Evolutionary conservation across 2,797 vertebrate genomes (phyloP).

Genomic region (Spondyliosoma cantharus): DNA sequence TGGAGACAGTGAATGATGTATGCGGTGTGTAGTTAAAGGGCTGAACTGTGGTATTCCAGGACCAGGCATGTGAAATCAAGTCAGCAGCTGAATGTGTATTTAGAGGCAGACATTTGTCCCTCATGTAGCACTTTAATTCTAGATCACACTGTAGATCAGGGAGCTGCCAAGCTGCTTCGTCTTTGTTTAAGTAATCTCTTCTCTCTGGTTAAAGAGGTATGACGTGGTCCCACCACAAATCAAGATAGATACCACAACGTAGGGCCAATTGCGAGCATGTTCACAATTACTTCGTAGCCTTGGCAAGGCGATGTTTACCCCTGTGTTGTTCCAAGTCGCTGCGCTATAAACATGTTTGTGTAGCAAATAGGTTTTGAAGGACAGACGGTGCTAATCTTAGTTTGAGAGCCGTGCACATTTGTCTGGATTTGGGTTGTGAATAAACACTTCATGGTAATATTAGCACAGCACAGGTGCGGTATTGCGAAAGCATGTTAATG

Average conservation of each 20-base stretch:
- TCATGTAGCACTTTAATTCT: conserved; percentile 15
- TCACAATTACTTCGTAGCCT: conserved; percentile 48
- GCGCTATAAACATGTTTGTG: conserved; percentile 67
- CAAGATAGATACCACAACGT: conserved; percentile 59
- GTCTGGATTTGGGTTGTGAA: conserved; percentile 40
- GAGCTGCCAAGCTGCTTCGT: conserved; percentile 39
- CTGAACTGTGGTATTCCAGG: conserved; percentile 36
- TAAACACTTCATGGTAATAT: conserved; percentile 55
- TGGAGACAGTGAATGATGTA: conserved; percentile 56
- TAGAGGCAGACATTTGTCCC: conserved; percentile 1
- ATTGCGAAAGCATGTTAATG: conserved; percentile 28
- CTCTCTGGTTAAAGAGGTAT: conserved; percentile 39
- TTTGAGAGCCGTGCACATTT: conserved; percentile 24
- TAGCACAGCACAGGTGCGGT: conserved; percentile 56
- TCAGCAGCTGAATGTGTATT: conserved; percentile 13
- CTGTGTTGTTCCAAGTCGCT: conserved; percentile 42
- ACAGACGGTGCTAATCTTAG: conserved; percentile 58
- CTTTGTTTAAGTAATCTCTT: conserved; percentile 51
- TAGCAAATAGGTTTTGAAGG: conserved; percentile 68
- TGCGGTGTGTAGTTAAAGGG: conserved; percentile 55
- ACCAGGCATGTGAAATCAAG: conserved; percentile 32
- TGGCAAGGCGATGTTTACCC: conserved; percentile 62
- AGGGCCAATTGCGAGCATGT: conserved; percentile 34
- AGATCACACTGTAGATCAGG: conserved; percentile 21
- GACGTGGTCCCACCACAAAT: conserved; percentile 62